phyloP scores from a whole-genome alignment of 2,113 vertebrate genomes.

The Muntiacus reevesi region DNA sequence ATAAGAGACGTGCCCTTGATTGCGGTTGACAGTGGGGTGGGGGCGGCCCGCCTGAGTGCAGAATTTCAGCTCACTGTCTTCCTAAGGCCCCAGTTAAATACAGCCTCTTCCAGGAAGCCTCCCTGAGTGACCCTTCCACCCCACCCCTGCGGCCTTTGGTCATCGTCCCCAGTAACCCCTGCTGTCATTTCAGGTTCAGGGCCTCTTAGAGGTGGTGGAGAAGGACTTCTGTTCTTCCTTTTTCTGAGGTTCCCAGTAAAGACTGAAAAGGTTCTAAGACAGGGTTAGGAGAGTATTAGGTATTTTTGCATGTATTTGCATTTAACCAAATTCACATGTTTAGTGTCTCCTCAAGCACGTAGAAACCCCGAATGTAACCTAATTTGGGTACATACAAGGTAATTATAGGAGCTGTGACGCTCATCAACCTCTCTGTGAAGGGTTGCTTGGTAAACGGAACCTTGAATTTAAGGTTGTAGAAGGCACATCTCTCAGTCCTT shows the following conservation, averaged over 20 bases:
- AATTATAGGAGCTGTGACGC: background rate
- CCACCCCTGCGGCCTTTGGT: background rate
- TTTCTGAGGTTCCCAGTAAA: background rate
- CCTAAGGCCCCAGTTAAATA: background rate
- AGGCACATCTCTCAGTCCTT: background rate
- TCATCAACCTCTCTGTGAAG: background rate
- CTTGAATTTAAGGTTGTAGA: background rate
- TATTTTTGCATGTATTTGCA: background rate
- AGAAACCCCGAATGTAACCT: background rate
- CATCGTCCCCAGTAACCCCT: background rate
- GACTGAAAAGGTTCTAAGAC: background rate
- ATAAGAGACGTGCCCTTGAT: background rate
- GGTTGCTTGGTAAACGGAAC: background rate
- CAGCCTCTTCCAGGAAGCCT: background rate
- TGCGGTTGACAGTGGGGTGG: background rate
- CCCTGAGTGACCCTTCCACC: background rate
- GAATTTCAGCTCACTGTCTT: background rate
- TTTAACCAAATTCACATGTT: constrained; percentile 1
- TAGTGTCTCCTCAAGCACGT: background rate
- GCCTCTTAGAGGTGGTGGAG: background rate
- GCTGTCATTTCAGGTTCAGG: background rate
- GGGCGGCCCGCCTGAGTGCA: background rate
- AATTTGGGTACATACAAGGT: background rate
- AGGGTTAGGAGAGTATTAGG: background rate
- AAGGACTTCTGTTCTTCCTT: background rate